Evolutionary conservation across 2,797 vertebrate genomes (phyloP).

Genomic region (Poeciliopsis presidionis): DNA sequence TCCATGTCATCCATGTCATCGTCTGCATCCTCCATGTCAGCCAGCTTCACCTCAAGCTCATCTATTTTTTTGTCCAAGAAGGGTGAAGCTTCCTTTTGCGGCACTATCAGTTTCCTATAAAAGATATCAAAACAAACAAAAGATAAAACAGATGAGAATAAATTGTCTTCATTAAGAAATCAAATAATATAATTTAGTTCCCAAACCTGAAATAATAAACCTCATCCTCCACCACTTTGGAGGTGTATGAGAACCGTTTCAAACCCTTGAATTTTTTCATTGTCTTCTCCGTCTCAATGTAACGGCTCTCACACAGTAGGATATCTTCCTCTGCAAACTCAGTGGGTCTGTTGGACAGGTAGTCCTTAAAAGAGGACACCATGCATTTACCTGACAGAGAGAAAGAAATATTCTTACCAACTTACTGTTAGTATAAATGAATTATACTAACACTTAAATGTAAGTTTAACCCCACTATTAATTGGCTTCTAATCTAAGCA

Average conservation of each 20-base stretch:
- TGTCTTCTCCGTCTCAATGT: conserved; percentile 94
- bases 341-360: conserved; percentile 93
- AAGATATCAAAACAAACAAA: background rate
- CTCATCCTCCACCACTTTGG: conserved; percentile 98
- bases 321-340: conserved; percentile 88
- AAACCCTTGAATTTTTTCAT: conserved; percentile 99
- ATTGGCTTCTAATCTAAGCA: background rate
- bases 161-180: background rate
- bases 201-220: conserved; percentile 97
- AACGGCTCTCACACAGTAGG: conserved; percentile 96
- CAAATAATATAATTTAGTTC: background rate
- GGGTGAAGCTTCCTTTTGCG: conserved; percentile 96
- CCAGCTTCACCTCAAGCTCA: conserved; percentile 96
- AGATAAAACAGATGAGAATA: background rate
- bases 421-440: background rate
- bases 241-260: conserved; percentile 96
- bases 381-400: conserved; percentile 89
- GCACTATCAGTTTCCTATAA: conserved; percentile 91
- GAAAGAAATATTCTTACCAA: background rate
- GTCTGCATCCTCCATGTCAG: conserved; percentile 90
- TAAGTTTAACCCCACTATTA: background rate
- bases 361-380: conserved; percentile 97
- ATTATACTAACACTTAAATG: background rate
- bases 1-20: conserved; percentile 95
- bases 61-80: conserved; percentile 96